Evolutionary conservation across 2,797 vertebrate genomes (phyloP).

Genomic region (Novumbra hubbsi): DNA sequence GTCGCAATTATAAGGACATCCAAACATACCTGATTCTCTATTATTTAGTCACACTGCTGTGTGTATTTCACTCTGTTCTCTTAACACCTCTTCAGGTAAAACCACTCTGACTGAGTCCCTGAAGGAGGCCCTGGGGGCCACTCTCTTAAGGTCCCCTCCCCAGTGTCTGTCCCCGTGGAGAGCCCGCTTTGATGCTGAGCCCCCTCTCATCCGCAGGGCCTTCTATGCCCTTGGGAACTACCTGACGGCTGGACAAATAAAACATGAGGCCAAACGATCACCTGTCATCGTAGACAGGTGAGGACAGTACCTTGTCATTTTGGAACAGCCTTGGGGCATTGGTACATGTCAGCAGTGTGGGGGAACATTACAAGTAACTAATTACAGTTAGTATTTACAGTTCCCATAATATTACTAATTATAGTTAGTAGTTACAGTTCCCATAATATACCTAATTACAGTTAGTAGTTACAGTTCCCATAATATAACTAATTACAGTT

Average conservation of each 20-base stretch:
- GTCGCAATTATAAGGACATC: neutral
- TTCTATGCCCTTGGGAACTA: constrained; percentile 94
- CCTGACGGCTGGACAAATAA: constrained; percentile 85
- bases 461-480: too few relatives aligned
- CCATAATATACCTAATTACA: too few relatives aligned
- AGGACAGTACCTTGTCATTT: constrained; percentile 26
- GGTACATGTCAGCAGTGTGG: too few relatives aligned
- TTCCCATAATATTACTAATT: too few relatives aligned
- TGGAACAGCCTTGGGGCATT: neutral
- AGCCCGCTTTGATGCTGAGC: constrained; percentile 82
- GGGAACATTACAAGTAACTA: too few relatives aligned
- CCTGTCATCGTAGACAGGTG: constrained; percentile 93
- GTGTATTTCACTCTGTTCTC: neutral
- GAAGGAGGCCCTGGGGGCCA: constrained; percentile 71
- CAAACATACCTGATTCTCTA: neutral
- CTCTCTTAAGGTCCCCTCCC: constrained; percentile 84
- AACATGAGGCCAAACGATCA: constrained; percentile 63
- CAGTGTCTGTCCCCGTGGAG: constrained; percentile 82
- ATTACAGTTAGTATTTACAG: too few relatives aligned
- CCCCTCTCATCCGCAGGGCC: constrained; percentile 85
- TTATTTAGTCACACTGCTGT: neutral
- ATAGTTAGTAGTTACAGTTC: too few relatives aligned
- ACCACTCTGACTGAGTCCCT: constrained; percentile 86
- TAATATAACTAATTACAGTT: too few relatives aligned
- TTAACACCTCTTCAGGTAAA: constrained; percentile 76